These are phyloP conservation scores for Alectoris magna DNA, from an alignment of 2,797 vertebrate genomes.

Conservation along the genomic window DNA sequence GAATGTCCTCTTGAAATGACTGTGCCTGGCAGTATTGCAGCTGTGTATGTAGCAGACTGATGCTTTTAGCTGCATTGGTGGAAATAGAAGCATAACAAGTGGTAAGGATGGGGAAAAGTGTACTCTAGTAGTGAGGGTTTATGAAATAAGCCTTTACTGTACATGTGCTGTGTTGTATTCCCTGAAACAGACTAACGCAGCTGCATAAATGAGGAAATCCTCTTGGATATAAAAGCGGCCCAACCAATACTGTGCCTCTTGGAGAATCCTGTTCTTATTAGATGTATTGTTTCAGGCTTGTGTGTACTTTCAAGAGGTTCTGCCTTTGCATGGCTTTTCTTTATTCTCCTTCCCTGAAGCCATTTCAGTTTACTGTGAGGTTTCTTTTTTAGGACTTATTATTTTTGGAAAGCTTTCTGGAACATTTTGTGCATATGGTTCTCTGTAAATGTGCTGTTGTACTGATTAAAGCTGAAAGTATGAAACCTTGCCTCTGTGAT, in stretches of 20 bases:
- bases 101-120: background rate
- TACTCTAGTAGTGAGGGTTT: background rate
- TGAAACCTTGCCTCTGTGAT: conserved; percentile 54
- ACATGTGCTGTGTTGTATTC: background rate
- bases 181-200: background rate
- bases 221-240: background rate
- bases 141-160: background rate
- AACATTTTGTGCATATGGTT: conserved; percentile 73
- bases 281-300: background rate
- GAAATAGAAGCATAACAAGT: background rate
- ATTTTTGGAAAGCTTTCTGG: conserved; percentile 78
- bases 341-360: conserved; percentile 23
- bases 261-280: background rate
- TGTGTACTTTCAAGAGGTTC: conserved; percentile 9
- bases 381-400: conserved; percentile 71
- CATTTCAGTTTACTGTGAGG: conserved; percentile 47
- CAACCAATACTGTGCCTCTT: background rate
- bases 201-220: background rate
- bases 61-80: background rate
- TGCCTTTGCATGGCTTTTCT: background rate
- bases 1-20: background rate
- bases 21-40: background rate
- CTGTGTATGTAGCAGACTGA: background rate
- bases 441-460: conserved; percentile 66
- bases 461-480: conserved; percentile 71